Evolutionary conservation across 2,888 invertebrate species (phyloP).

Genomic region (Merodon equestris): DNA sequence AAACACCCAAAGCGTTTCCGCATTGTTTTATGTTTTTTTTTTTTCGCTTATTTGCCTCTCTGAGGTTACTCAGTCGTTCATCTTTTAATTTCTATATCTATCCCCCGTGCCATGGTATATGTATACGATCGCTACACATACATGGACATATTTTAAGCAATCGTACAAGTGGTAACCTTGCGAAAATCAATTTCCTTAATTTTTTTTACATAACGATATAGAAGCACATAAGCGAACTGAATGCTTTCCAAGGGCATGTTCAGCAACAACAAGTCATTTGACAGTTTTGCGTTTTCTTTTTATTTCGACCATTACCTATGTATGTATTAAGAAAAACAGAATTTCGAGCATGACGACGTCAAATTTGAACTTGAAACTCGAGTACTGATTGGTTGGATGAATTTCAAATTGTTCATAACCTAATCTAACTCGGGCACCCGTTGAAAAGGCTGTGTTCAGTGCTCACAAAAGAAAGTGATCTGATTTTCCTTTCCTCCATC

Average conservation of each 20-base stretch:
- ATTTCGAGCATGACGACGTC: no score
- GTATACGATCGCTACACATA: background rate
- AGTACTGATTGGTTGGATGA: no score
- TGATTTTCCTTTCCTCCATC: conserved; percentile 6
- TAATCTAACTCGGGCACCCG: background rate
- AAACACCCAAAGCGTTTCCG: conserved; percentile 52
- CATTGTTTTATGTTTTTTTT: conserved; percentile 46
- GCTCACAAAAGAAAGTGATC: conserved; percentile 35
- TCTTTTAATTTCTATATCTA: conserved; percentile 17
- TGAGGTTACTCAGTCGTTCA: conserved; percentile 8
- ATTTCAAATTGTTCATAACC: no score
- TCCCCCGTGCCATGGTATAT: no score
- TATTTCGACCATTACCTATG: no score
- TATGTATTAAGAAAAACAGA: no score
- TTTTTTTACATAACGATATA: conserved; percentile 32
- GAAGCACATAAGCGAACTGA: conserved; percentile 26
- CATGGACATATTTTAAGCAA: background rate
- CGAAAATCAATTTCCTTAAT: conserved; percentile 61
- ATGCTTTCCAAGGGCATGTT: conserved; percentile 55
- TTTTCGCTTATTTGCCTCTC: no score
- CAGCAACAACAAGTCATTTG: conserved; percentile 39
- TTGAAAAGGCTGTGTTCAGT: no score
- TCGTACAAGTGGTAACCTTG: conserved; percentile 46
- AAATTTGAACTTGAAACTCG: no score
- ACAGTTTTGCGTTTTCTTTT: conserved; percentile 7